Conservation (phyloP, 2,797 vertebrate genomes). For the Sphaeramia orbicularis region DNA sequence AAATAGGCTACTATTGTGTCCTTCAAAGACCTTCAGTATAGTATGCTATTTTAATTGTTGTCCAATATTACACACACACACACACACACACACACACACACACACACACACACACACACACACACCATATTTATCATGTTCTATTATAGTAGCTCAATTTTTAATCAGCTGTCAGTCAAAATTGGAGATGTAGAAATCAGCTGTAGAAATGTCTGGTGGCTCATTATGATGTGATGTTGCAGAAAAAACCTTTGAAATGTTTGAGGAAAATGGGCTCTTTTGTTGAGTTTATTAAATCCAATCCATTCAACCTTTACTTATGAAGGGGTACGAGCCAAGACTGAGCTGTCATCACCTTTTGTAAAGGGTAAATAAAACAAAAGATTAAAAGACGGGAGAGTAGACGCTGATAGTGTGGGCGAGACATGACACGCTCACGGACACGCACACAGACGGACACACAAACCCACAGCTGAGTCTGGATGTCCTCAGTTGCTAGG, state of each 20-base stretch:
- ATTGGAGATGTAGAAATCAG: not conserved
- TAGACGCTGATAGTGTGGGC: slow-evolving; percentile 27
- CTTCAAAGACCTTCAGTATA: no score
- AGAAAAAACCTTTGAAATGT: not conserved
- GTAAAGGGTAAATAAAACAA: slow-evolving; percentile 46
- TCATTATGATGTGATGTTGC: not conserved
- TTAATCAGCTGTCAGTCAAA: slow-evolving; percentile 34
- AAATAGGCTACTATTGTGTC: no score
- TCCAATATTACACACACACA: no score
- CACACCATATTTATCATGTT: slow-evolving; percentile 6
- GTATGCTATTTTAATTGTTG: slow-evolving; percentile 28
- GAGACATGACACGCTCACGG: slow-evolving; percentile 25
- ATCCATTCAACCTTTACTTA: slow-evolving; percentile 10
- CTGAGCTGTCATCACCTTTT: slow-evolving; percentile 35
- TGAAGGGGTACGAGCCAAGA: not conserved
- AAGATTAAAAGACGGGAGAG: slow-evolving; percentile 7
- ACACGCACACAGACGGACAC: slow-evolving; percentile 8
- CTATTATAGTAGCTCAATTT: slow-evolving; percentile 8
- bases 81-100: no score
- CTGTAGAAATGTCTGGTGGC: not conserved
- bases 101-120: no score
- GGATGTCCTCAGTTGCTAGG: slow-evolving; percentile 31
- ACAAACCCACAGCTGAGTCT: slow-evolving; percentile 8
- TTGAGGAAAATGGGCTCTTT: slow-evolving; percentile 13
- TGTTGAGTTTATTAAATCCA: slow-evolving; percentile 37